Conservation (phyloP, 2,113 vertebrate genomes). For the Morone saxatilis region DNA sequence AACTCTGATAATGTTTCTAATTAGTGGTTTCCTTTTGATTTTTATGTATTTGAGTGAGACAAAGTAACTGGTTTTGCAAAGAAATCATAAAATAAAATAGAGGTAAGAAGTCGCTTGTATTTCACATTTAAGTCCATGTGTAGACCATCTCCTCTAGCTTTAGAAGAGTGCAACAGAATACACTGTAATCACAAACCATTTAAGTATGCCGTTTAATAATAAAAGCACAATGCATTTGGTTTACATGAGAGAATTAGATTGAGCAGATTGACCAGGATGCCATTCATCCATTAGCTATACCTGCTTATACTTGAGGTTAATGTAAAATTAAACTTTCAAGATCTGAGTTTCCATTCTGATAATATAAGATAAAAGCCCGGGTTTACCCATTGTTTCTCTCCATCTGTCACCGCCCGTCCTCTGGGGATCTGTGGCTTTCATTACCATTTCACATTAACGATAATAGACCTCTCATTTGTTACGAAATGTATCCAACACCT, state of each 20-base stretch:
- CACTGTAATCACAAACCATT: too few relatives aligned
- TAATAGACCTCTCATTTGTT: constrained; percentile 43
- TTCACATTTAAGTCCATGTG: background rate
- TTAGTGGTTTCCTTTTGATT: background rate
- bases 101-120: background rate
- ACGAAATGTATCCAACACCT: constrained; percentile 11
- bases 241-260: background rate
- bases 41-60: background rate
- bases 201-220: too few relatives aligned
- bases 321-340: background rate
- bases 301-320: background rate
- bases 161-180: background rate
- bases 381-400: background rate
- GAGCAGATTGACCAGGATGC: background rate
- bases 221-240: too few relatives aligned
- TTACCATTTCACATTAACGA: background rate
- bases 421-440: constrained; percentile 21
- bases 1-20: background rate
- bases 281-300: background rate
- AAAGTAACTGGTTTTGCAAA: background rate
- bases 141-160: background rate
- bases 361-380: too few relatives aligned
- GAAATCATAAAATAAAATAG: background rate
- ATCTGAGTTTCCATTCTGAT: background rate
- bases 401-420: constrained; percentile 9